Conservation (phyloP, 2,113 vertebrate species). For the Pluvialis apricaria region DNA sequence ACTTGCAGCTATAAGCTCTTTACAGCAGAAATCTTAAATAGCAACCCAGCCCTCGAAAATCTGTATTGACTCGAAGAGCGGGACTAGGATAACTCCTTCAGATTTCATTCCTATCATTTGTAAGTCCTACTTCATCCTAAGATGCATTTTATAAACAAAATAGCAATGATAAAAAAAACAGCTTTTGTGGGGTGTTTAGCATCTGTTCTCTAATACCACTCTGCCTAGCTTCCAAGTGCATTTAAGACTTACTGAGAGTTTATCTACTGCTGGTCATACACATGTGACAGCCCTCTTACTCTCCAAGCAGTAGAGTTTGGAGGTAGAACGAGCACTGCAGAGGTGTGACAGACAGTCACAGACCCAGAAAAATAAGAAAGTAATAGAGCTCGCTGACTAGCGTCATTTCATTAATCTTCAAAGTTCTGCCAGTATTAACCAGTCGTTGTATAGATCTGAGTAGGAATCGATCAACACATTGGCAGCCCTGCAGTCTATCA, state of each 20-base stretch:
- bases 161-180: not conserved
- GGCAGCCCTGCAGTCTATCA: constrained; percentile 2
- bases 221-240: not conserved
- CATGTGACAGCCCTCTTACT: not conserved
- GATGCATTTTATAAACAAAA: not conserved
- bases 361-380: not conserved
- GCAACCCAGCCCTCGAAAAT: not conserved
- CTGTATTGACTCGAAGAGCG: not conserved
- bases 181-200: not conserved
- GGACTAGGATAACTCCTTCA: not conserved
- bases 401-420: not conserved
- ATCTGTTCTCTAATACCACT: not conserved
- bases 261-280: not conserved
- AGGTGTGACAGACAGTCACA: not conserved
- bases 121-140: not conserved
- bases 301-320: not conserved
- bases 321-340: not conserved
- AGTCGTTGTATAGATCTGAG: not conserved
- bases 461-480: not conserved
- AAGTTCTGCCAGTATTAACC: not conserved
- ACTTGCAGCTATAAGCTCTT: not conserved
- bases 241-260: not conserved
- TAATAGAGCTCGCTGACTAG: not conserved
- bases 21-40: not conserved
- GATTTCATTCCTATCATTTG: not conserved